Percentiles rank a stretch among this genome's conserved stretches.
Evolutionary conservation across 2,888 invertebrate species (phyloP).

Genomic region (Lordiphosa fenestrarum): DNA sequence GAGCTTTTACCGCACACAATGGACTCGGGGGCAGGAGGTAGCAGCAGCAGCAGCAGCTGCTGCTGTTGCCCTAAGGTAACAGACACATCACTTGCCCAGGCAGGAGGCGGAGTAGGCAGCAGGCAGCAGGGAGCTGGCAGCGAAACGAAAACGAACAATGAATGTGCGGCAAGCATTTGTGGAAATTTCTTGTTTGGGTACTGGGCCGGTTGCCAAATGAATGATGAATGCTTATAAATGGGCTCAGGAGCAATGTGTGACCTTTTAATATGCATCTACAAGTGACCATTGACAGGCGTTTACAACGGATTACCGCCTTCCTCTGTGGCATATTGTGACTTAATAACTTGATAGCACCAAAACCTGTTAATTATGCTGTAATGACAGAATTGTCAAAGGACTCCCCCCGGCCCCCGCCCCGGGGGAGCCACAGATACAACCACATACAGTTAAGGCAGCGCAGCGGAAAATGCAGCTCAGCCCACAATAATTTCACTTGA

Average conservation of each 20-base stretch:
- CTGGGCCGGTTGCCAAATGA: conserved; percentile 57
- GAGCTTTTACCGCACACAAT: conserved; percentile 20
- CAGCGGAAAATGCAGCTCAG: conserved; percentile 26
- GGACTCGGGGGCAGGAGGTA: conserved; percentile 10
- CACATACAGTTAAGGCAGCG: conserved; percentile 7
- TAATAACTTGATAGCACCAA: background rate
- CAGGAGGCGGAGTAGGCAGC: background rate
- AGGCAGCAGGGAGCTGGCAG: conserved; percentile 1
- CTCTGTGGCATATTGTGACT: background rate
- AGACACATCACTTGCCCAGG: conserved; percentile 19
- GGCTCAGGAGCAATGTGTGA: conserved; percentile 53
- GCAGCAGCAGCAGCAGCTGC: background rate
- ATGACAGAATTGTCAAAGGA: conserved; percentile 9
- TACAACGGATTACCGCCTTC: conserved; percentile 1
- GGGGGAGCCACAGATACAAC: background rate
- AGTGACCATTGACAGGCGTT: conserved; percentile 14
- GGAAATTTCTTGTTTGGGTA: conserved; percentile 34
- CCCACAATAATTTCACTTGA: conserved; percentile 30
- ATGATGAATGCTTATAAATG: conserved; percentile 68
- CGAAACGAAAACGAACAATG: background rate
- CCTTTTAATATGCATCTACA: conserved; percentile 51
- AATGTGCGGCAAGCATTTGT: conserved; percentile 52
- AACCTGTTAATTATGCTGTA: conserved; percentile 18
- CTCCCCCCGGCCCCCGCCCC: no score
- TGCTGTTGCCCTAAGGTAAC: conserved; percentile 46